Percentiles rank a stretch among this genome's conserved stretches.
These are phyloP conservation scores for Papilio aristodemus DNA, from an alignment of 1,140 invertebrate genomes.

Conservation along the genomic window DNA sequence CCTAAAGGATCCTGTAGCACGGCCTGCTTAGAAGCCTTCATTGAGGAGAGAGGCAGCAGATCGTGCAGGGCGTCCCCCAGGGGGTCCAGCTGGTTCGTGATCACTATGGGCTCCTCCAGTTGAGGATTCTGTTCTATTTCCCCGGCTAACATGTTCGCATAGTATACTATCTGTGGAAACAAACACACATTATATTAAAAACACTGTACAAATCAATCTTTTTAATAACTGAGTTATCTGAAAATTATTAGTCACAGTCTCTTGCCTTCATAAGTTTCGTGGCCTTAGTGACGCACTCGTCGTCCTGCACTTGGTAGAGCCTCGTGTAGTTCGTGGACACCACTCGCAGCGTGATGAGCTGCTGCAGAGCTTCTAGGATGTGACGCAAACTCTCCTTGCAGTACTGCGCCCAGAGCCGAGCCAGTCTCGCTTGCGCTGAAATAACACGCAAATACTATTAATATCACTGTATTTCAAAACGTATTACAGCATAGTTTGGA, in stretches of 20 bases:
- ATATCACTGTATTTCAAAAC: too few species aligned
- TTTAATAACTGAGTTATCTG: background rate
- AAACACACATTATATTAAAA: background rate
- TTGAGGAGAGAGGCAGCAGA: slow-evolving; percentile 62
- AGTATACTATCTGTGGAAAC: slow-evolving; percentile 89
- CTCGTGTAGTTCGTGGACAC: slow-evolving; percentile 88
- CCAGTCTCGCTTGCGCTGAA: slow-evolving; percentile 89
- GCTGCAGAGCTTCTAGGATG: slow-evolving; percentile 91
- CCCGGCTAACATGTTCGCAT: slow-evolving; percentile 93
- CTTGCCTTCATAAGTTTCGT: slow-evolving; percentile 90
- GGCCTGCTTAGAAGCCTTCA: slow-evolving; percentile 74
- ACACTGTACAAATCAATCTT: background rate
- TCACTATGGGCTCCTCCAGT: slow-evolving; percentile 81
- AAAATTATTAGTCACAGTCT: too few species aligned
- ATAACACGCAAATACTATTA: slow-evolving; percentile 7
- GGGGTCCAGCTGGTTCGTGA: slow-evolving; percentile 67
- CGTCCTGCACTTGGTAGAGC: slow-evolving; percentile 91
- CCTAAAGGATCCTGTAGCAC: slow-evolving; percentile 81
- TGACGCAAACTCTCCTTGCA: slow-evolving; percentile 85
- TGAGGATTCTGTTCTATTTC: slow-evolving; percentile 85
- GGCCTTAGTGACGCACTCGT: slow-evolving; percentile 88
- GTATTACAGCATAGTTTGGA: too few species aligned
- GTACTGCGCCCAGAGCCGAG: slow-evolving; percentile 88
- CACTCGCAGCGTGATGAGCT: slow-evolving; percentile 91
- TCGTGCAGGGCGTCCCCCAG: slow-evolving; percentile 70